Evolutionary conservation across 2,888 invertebrate species (phyloP), one percentile per base, ranked within the genome.

Genomic region (Autographa gamma): DNA sequence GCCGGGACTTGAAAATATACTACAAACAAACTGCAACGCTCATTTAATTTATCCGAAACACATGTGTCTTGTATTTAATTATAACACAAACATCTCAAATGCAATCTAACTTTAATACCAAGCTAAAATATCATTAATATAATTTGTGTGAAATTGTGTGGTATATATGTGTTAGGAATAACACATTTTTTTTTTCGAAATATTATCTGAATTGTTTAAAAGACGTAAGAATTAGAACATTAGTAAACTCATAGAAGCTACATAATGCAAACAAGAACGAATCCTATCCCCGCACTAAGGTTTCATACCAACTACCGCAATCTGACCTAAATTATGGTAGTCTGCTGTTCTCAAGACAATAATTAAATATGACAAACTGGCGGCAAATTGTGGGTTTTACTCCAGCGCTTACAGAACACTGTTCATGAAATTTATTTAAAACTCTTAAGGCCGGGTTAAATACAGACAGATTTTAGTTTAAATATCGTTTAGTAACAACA

Each of bases 281-380:
- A 71, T 72, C 62, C 63, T 74, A 66, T 71, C 60, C 75, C 66
- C 67, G 56, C 60, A 71, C 76, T 78, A 70, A 63, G 73, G 48
- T 71, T 69, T 32, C 38, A 65, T 63, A 71, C 64, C 66, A 64
- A 65, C 60, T 69, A 77, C 70, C 64, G 63, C 75, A 80, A 66
- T 65, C 68, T 61, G 62, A 63, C 64, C 70, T 70, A 80, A 79
- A 73, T 72, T 74, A 77, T 72, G 74, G 61, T 70, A 64, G 69
- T 59, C 72, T 69, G 67, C 76, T 78, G 76, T 80, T 80, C 81
- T 80, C 77, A 74, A 81, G 76, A 78, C 78, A 71, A 69, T 80
- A 76, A 80, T 80, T 80, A 81, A 80, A 80, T 81, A 76, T 81
- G 80, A 81, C 71, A 73, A 80, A 80, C 71, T 78, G 73, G 69